phyloP scores from a whole-genome alignment of 2,888 invertebrate species.

The Orthosia gothica region DNA sequence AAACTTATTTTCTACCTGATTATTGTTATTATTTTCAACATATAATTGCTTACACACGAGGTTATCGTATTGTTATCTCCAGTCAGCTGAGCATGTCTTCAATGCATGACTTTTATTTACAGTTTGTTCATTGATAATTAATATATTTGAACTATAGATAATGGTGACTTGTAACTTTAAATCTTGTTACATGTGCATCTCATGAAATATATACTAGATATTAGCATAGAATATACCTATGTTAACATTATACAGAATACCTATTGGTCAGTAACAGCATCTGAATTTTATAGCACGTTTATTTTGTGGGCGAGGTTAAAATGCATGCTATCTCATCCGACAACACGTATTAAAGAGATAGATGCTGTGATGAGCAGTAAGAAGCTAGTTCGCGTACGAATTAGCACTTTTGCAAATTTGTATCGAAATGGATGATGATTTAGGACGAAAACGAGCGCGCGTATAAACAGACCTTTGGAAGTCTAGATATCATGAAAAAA shows the following conservation, averaged over 20 bases:
- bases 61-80: constrained; percentile 58
- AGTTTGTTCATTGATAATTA: constrained; percentile 50
- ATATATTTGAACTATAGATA: constrained; percentile 62
- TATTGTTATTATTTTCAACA: constrained; percentile 50
- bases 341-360: too few relatives aligned
- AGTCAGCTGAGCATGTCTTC: constrained; percentile 49
- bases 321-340: too few relatives aligned
- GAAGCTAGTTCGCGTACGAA: too few relatives aligned
- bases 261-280: neutral
- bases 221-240: neutral
- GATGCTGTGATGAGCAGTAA: too few relatives aligned
- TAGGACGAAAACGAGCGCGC: too few relatives aligned
- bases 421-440: too few relatives aligned
- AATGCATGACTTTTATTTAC: constrained; percentile 59
- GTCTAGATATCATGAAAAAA: too few relatives aligned
- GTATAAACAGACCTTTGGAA: too few relatives aligned
- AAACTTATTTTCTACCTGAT: constrained; percentile 36
- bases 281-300: too few relatives aligned
- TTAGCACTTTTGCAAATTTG: too few relatives aligned
- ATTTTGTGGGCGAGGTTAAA: too few relatives aligned
- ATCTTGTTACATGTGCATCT: constrained; percentile 49
- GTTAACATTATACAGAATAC: neutral
- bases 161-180: constrained; percentile 41
- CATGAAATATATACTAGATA: constrained; percentile 44
- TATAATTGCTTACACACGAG: constrained; percentile 44